A percentile compares a stretch with the other conserved stretches of the same genome.
Evolutionary conservation across 2,888 invertebrate species (phyloP).

Genomic region (Fabriciana adippe): DNA sequence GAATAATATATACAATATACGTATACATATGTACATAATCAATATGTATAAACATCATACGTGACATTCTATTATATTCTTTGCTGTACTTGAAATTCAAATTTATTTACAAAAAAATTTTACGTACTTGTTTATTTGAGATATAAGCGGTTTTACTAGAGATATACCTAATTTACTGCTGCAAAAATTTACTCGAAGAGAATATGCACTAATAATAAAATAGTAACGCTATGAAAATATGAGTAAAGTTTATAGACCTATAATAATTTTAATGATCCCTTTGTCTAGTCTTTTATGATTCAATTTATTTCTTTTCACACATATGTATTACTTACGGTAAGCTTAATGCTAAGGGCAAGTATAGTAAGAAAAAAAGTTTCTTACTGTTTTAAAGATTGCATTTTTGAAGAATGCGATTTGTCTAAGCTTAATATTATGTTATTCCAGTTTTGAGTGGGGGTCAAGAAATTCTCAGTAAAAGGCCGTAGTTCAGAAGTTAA

Average conservation of each 20-base stretch:
- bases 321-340: neutral
- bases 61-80: too few species aligned
- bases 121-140: neutral
- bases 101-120: neutral
- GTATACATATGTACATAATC: too few species aligned
- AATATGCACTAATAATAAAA: constrained; percentile 16
- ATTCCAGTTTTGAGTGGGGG: too few species aligned
- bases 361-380: too few species aligned
- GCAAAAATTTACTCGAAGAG: constrained; percentile 1
- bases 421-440: too few species aligned
- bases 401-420: too few species aligned
- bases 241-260: constrained; percentile 19
- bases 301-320: constrained; percentile 17
- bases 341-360: neutral
- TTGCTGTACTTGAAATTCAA: neutral
- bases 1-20: too few species aligned
- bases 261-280: constrained; percentile 14
- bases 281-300: constrained; percentile 15
- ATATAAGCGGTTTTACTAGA: neutral
- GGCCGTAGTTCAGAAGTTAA: too few species aligned
- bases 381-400: too few species aligned
- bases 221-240: constrained; percentile 20
- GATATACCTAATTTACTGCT: neutral
- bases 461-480: too few species aligned
- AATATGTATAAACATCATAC: too few species aligned